phyloP scores from a whole-genome alignment of 2,888 invertebrate species.

The Spisula subtruncata region DNA sequence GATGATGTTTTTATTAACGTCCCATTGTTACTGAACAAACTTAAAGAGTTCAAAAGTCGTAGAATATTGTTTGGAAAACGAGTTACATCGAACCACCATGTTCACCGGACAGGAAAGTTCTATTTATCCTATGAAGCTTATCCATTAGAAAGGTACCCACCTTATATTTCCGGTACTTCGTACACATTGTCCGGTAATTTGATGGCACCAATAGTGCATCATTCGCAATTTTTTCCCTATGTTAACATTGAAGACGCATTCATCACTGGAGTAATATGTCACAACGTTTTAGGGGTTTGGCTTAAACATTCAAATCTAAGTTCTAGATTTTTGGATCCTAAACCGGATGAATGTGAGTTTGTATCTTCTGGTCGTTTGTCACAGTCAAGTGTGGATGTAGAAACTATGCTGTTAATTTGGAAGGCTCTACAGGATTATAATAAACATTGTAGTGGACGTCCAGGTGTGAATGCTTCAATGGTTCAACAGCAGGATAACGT shows the following conservation, averaged over 20 bases:
- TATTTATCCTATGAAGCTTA: constrained; percentile 59
- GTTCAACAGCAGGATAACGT: no score
- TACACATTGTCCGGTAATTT: constrained; percentile 72
- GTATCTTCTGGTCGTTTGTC: neutral
- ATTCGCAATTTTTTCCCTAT: constrained; percentile 69
- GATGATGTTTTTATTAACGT: constrained; percentile 66
- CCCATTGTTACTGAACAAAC: constrained; percentile 40
- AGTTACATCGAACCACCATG: constrained; percentile 42
- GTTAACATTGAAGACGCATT: constrained; percentile 79
- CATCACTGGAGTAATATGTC: constrained; percentile 77
- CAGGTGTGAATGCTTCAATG: no score
- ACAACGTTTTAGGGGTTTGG: neutral
- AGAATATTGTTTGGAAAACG: constrained; percentile 62
- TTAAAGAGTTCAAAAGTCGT: constrained; percentile 31
- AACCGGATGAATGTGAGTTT: constrained; percentile 17
- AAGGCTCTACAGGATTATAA: neutral
- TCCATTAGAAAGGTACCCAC: constrained; percentile 69
- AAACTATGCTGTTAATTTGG: neutral
- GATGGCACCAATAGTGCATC: constrained; percentile 54
- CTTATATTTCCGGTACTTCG: constrained; percentile 73
- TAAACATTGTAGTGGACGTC: neutral
- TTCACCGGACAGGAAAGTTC: constrained; percentile 71
- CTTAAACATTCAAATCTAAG: neutral
- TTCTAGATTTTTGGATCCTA: neutral
- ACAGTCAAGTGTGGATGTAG: neutral